Evolutionary conservation across 2,113 vertebrate genomes (phyloP), one percentile per base, ranked within the genome.

Genomic region (Scophthalmus maximus): DNA sequence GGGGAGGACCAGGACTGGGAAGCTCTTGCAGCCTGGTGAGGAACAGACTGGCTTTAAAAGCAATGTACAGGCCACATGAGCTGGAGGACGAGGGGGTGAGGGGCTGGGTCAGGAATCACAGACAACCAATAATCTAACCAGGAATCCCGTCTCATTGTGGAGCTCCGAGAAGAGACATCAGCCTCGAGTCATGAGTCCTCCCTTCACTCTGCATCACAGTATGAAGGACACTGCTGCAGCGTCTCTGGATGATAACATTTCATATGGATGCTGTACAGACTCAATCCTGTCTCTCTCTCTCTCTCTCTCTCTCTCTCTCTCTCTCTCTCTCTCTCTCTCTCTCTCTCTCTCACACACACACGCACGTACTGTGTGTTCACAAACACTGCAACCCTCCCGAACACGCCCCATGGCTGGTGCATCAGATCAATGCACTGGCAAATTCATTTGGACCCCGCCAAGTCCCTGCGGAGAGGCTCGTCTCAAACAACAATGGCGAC

Each of bases 41-140:
- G 68, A 86, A 85, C 82, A 91, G 90, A 88, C 64, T 52, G 84
- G 74, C 76, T 82, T 80, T 76, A 83, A 71, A 81, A 64, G 81
- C 81, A 81, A 84, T 79, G 64, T 80, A 68, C 77, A 88, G 79
- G 79, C 82, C 74, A 73, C 55, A 47, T 74, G 51, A 38, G 60
- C 62, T 59, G 73, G 60, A 61, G 74, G n/a, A n/a, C n/a, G n/a
- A n/a, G 70, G 46, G 75, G 81, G 70, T 65, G 80, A n/a, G n/a
- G 81, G 83, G 81, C 58, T 58, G 79, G 73, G 76, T 73, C 73
- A 85, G 68, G 53, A 57, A 85, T 58, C 68, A 32, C 58, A 80
- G 78, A 84, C 38, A 56, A 87, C 78, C 75, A 85, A 80, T 64
- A 83, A 85, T 87, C 82, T 80, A 80, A 76, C 9, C 49, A 62